These are phyloP conservation scores for human DNA, from an alignment of 2,113 vertebrate species.

Conservation along the genomic window GRCh38 chrX:34920001-34920500, in stretches of 20 bases:
- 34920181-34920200: background rate
- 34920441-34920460: background rate
- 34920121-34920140: background rate
- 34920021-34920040: background rate
- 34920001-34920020: background rate
- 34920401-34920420: background rate
- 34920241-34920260: background rate
- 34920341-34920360: background rate
- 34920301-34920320: background rate
- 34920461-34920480: background rate
- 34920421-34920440: background rate
- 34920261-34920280: background rate
- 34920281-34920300: background rate
- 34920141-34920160: background rate
- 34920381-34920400: background rate
- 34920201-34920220: background rate
- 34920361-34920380: background rate
- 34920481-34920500: background rate
- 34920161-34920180: background rate
- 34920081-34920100: background rate
- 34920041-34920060: background rate
- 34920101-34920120: background rate
- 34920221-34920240: background rate
- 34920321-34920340: background rate
- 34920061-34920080: background rate